A percentile compares a stretch with the other conserved stretches of the same genome.
Evolutionary conservation across 2,113 vertebrate genomes (phyloP).

Genomic region (Rhynchopsitta pachyrhyncha): DNA sequence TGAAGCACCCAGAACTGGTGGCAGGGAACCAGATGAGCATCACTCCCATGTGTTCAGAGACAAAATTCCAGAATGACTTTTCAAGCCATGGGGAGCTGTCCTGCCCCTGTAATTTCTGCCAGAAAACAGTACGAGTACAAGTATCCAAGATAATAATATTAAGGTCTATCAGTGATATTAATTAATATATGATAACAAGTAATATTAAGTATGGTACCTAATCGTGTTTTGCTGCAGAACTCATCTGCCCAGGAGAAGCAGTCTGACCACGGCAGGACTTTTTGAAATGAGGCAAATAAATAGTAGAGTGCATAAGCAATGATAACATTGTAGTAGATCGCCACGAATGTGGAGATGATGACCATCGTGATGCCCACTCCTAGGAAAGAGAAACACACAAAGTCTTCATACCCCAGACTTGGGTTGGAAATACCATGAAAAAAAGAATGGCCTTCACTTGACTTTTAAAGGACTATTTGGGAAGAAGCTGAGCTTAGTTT

Average conservation of each 20-base stretch:
- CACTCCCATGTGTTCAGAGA: not conserved
- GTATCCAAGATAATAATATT: not conserved
- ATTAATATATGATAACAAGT: not conserved
- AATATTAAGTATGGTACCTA: slow-evolving; percentile 70
- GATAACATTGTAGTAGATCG: slow-evolving; percentile 93
- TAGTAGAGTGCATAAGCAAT: slow-evolving; percentile 92
- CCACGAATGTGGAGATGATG: slow-evolving; percentile 82
- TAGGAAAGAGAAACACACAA: slow-evolving; percentile 57
- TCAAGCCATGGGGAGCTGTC: accelerated
- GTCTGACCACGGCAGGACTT: slow-evolving; percentile 84
- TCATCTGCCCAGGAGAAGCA: slow-evolving; percentile 78
- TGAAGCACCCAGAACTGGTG: not conserved
- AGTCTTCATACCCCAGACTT: not conserved
- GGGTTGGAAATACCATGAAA: not conserved
- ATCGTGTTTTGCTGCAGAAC: slow-evolving; percentile 76
- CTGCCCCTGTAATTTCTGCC: not conserved
- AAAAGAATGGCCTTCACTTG: not conserved
- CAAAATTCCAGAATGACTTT: not conserved
- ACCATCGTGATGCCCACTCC: slow-evolving; percentile 92
- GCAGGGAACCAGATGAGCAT: not conserved
- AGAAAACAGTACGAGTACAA: not conserved
- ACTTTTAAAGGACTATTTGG: not conserved
- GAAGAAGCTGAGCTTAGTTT: not conserved
- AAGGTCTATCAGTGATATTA: not conserved
- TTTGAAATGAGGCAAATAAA: slow-evolving; percentile 92